Conservation (phyloP, 2,797 vertebrate species). For the Periophthalmus magnuspinnatus region DNA sequence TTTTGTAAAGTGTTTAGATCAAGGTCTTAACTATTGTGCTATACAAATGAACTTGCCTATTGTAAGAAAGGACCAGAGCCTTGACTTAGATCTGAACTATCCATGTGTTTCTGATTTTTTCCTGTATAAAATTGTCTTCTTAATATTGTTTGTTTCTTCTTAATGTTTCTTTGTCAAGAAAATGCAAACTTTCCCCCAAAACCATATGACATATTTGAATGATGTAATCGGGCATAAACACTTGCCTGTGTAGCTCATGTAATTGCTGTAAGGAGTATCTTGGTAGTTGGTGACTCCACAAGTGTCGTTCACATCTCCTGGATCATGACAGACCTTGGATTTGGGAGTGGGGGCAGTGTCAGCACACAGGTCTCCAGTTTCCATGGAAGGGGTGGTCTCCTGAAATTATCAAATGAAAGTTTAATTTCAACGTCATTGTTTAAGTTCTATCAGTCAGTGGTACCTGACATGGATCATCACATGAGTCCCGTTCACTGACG, state of each 20-base stretch:
- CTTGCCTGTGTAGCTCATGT: constrained; percentile 93
- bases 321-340: constrained; percentile 90
- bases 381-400: constrained; percentile 91
- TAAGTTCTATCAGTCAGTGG: background rate
- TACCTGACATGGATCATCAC: constrained; percentile 93
- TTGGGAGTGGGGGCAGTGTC: constrained; percentile 93
- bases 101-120: too few relatives aligned
- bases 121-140: too few relatives aligned
- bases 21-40: too few relatives aligned
- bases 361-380: constrained; percentile 94
- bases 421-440: background rate
- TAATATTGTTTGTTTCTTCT: too few relatives aligned
- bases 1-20: too few relatives aligned
- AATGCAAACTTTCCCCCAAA: background rate
- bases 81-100: too few relatives aligned
- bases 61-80: too few relatives aligned
- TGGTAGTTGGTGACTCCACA: constrained; percentile 85
- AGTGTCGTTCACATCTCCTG: constrained; percentile 86
- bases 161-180: too few relatives aligned
- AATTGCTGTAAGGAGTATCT: constrained; percentile 91
- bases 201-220: background rate
- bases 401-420: constrained; percentile 45
- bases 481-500: constrained; percentile 94
- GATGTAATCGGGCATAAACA: background rate
- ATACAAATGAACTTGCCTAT: too few relatives aligned